Evolutionary conservation across 2,888 invertebrate genomes (phyloP), one percentile per base, ranked within the genome.

Genomic region (Oscheius sp.): DNA sequence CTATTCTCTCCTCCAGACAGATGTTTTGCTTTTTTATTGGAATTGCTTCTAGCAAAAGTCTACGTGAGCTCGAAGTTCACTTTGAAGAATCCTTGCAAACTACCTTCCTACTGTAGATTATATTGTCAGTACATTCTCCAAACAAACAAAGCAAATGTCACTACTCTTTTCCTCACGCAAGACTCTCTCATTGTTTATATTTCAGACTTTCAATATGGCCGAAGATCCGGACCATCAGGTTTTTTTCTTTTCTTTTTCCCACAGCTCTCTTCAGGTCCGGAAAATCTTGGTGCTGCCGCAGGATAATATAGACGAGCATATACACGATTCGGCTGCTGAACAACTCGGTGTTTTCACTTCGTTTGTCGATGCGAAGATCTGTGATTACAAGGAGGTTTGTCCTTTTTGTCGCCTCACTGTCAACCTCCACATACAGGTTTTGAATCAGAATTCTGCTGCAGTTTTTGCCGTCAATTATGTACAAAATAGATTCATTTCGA

Each of bases 401-500:
- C 15, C 17, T 25, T 10, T 33, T 42, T 33, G 20, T 25, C 3
- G 12, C 12, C 20, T 50, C 10, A 12, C 39, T 20, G 27, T 17
- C n/a, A 52, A 65, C 5, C 3, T 27, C 10, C 39, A n/a, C n/a
- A n/a, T n/a, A n/a, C 65, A 78, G 78, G 53, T 75, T 2, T 63
- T 72, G n/a, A 12, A 33, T 27, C 73, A 72, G 46, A 78, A 72
- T 61, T 73, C 61, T 29, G 65, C 66, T 1, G 72, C 75, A 2
- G 78, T 78, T 12, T 76, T 78, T 37, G 76, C 74, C 10, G 78
- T 75, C 5, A 78, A 78, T 52, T 78, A 78, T 45, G 74, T 78
- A 1, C 78, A 78, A 33, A 78, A 78, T 64, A 66, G 73, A 17
- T 78, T 74, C 63, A 68, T 78, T 15, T 70, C 73, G 12, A 73